Evolutionary conservation across 2,113 vertebrate genomes (phyloP).

Genomic region (Chaetodon trifascialis): DNA sequence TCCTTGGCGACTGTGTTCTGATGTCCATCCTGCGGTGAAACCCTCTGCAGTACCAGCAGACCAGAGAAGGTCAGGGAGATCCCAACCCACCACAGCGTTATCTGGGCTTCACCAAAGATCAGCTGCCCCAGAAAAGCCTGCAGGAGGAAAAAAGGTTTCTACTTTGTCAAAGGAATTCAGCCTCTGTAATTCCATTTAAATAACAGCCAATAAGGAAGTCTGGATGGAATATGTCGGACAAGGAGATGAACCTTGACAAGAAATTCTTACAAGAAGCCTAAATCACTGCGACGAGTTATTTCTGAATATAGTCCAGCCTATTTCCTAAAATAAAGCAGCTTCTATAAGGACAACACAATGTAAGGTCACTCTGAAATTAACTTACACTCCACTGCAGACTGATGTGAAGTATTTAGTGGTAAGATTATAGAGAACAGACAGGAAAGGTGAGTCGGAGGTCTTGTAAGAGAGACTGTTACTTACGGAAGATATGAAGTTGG

Average conservation of each 20-base stretch:
- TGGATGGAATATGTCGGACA: conserved; percentile 14
- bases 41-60: conserved; percentile 89
- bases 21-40: conserved; percentile 69
- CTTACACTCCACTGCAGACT: neutral
- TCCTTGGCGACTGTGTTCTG: conserved; percentile 63
- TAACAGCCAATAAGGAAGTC: neutral
- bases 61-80: conserved; percentile 89
- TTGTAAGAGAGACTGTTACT: conserved; percentile 69
- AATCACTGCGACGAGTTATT: conserved; percentile 16
- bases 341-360: conserved; percentile 1
- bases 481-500: conserved; percentile 94
- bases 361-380: conserved; percentile 45
- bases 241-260: conserved; percentile 7
- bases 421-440: neutral
- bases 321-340: conserved; percentile 52
- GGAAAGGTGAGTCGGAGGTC: neutral
- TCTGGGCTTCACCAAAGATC: conserved; percentile 90
- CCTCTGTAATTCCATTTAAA: neutral
- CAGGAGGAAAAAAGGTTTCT: neutral
- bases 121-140: conserved; percentile 92
- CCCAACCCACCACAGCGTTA: conserved; percentile 93
- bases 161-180: neutral
- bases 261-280: conserved; percentile 9
- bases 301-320: conserved; percentile 50
- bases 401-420: neutral